Base-by-base conservation (phyloP, 1,140 invertebrate genomes). In the Zaprionus tsacasi region DNA sequence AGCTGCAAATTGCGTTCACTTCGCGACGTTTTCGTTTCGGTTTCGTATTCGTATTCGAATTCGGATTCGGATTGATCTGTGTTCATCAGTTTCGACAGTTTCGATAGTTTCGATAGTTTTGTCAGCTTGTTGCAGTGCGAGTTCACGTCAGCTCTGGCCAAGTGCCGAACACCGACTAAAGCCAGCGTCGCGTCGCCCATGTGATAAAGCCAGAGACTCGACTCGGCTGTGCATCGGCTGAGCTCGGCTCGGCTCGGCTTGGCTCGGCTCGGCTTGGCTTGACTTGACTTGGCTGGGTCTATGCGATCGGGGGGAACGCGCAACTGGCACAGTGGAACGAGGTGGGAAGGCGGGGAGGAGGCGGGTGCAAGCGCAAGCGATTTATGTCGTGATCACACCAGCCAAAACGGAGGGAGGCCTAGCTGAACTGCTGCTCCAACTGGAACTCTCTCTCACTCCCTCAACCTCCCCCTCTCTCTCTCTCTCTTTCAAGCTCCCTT, bases 101-200 rank as follows among this genome's bases (percentile, higher is more conserved):
- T 55, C 17, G 30, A 43, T 25, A 27, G 58, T 27, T 21, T 33
- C 21, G 21, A 21, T 2, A 21, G 21, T 21, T 21, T 2, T 2
- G 10, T 66, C 54, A 55, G 27, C 30, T 52, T 5, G 5, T 38
- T 12, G 15, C 27, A 48, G 27, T 69, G 56, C 65, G 57, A 70
- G 52, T 58, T 70, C 71, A 74, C 80, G 79, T 88, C 77, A 88
- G 80, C 80, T 87, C 77, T 82, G 69, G 69, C 79, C 79, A 77
- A 86, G 82, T 82, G 82, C 82, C 52, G 75, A 88, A 82, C 66
- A 88, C 85, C 78, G 83, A 82, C 85, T 88, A 81, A 78, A 50
- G 67, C 65, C 21, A 43, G 33, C 55, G 67, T 52, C 56, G 33
- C 55, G 59, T 52, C 50, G 54, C 35, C 55, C 67, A 55, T 55